These are phyloP conservation scores for Varanus komodoensis DNA, from an alignment of 2,113 vertebrate species.

Conservation along the genomic window DNA sequence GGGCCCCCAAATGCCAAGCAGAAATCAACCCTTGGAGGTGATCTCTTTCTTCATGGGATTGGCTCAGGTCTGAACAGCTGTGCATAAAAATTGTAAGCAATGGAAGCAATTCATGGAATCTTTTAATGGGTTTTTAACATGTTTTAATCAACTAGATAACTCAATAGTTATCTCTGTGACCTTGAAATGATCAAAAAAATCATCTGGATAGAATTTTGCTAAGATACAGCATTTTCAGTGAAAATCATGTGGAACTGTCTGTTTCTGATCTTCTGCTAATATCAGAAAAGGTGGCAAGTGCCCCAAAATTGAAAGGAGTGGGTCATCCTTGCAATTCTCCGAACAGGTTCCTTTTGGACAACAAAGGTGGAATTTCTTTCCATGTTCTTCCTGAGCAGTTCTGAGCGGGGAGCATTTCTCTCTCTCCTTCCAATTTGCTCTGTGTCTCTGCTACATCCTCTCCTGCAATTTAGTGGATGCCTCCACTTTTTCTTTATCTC, in stretches of 20 bases:
- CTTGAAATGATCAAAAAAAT: neutral
- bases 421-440: neutral
- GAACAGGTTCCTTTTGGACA: fast-evolving
- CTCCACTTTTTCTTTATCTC: neutral
- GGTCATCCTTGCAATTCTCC: neutral
- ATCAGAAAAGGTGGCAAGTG: neutral
- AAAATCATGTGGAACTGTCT: neutral
- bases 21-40: neutral
- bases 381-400: fast-evolving
- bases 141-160: neutral
- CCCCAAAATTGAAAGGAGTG: neutral
- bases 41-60: neutral
- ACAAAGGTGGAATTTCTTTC: fast-evolving
- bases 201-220: neutral
- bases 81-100: neutral
- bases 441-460: conserved; percentile 25
- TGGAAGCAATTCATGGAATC: neutral
- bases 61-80: neutral
- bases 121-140: neutral
- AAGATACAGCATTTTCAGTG: neutral
- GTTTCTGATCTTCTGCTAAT: neutral
- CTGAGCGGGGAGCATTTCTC: conserved; percentile 4
- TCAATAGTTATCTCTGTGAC: neutral
- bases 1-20: neutral
- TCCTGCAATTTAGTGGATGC: neutral